Conservation (phyloP, 2,113 vertebrate species). For the Pygathrix nemaeus region DNA sequence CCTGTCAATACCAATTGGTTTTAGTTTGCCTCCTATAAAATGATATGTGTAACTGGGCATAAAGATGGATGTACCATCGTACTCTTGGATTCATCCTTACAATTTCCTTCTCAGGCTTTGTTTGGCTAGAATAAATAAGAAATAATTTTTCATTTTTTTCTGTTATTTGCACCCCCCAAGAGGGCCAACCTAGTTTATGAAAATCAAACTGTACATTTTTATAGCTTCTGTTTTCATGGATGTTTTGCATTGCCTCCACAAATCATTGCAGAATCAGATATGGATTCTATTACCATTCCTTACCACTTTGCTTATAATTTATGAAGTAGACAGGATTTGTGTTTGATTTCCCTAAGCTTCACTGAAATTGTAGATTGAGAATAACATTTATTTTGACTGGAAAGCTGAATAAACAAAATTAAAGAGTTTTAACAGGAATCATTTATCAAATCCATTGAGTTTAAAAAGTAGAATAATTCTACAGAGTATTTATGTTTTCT, state of each 20-base stretch:
- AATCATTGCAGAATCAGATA: conserved; percentile 52
- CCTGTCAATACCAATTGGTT: not conserved
- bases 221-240: not conserved
- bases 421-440: conserved; percentile 63
- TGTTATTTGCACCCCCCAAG: conserved; percentile 34
- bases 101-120: conserved; percentile 69
- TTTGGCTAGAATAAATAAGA: conserved; percentile 66
- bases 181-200: conserved; percentile 54
- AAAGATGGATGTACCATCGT: conserved; percentile 42
- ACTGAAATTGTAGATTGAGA: conserved; percentile 63
- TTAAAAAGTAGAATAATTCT: conserved; percentile 76
- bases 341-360: conserved; percentile 75
- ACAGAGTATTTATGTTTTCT: conserved; percentile 58
- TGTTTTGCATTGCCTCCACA: conserved; percentile 20
- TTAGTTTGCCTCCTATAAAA: conserved; percentile 40
- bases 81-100: conserved; percentile 59
- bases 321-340: conserved; percentile 64
- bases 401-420: conserved; percentile 78
- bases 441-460: conserved; percentile 61
- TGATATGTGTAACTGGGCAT: not conserved
- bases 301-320: conserved; percentile 77
- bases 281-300: conserved; percentile 49
- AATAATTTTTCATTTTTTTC: conserved; percentile 70
- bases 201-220: conserved; percentile 59
- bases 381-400: conserved; percentile 78